Evolutionary conservation across 2,797 vertebrate genomes (phyloP), one percentile per base, ranked within the genome.

Genomic region (Psittacula echo): DNA sequence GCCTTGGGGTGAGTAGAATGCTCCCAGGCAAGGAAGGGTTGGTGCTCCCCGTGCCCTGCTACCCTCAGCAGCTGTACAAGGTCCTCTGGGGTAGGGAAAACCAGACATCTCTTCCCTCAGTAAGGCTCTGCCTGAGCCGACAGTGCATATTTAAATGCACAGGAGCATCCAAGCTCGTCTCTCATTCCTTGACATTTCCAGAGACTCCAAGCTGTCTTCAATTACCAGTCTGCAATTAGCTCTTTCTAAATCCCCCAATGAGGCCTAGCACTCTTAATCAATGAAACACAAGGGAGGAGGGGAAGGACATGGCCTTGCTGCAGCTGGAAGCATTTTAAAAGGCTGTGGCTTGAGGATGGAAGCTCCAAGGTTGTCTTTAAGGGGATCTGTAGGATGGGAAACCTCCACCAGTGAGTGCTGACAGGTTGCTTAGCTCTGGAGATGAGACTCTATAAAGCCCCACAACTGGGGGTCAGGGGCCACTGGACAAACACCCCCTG

Each of bases 131-230:
- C 19, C 83, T 90, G 70, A 95, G 90, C 24, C 11, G 0, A 10
- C 3, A 7, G 39, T 72, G 58, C 70, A 44, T 88, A 91, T 96
- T 96, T 93, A 96, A 91, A 96, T 91, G 94, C 95, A 96, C 0
- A 1, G 83, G 70, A 97, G 89, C 89, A 93, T 73, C 77, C 76
- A 73, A 94, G 79, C 87, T 94, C 3, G 1, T 81, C 62, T 95
- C 89, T 94, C 94, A 89, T 95, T 96, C 92, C 91, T 96, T 96
- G 94, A 95, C 94, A 96, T 96, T 97, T 96, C 50, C 83, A 96
- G 94, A 78, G 73, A 95, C 89, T 95, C 87, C 91, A 93, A 93
- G 93, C 91, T 94, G 91, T 84, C 96, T 96, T 96, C 95, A 95
- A 97, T 96, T 95, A 95, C 76, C 82, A 92, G 79, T 75, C 79